Evolutionary conservation across 2,888 invertebrate species (phyloP).

Genomic region (Synanthedon tipuliformis): DNA sequence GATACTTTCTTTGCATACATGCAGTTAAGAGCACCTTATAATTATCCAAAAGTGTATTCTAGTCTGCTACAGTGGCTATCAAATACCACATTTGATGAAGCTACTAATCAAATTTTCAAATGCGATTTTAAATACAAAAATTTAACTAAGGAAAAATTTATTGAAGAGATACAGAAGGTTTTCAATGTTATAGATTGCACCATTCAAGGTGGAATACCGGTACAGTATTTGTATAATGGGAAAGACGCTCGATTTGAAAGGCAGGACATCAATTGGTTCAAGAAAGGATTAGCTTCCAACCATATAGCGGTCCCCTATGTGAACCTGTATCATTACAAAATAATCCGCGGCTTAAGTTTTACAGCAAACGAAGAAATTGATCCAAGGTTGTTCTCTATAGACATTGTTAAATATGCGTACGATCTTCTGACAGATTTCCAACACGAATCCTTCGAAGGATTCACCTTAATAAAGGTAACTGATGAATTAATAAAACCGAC

Average conservation of each 20-base stretch:
- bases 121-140: background rate
- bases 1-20: background rate
- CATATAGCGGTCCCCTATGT: background rate
- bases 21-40: background rate
- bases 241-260: too few species aligned
- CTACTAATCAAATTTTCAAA: background rate
- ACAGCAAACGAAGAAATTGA: background rate
- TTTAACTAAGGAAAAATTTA: background rate
- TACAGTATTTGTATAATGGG: background rate
- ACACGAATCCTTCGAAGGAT: background rate
- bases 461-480: background rate
- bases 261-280: background rate
- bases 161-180: background rate
- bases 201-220: background rate
- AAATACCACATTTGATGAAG: background rate
- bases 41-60: background rate
- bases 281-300: background rate
- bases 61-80: background rate
- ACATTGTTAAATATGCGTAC: background rate
- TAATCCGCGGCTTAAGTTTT: background rate
- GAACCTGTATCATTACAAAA: background rate
- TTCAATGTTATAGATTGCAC: background rate
- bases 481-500: background rate
- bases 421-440: background rate
- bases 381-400: background rate